Base-by-base conservation (phyloP, 2,113 vertebrate species). In the Tupaia tana region DNA sequence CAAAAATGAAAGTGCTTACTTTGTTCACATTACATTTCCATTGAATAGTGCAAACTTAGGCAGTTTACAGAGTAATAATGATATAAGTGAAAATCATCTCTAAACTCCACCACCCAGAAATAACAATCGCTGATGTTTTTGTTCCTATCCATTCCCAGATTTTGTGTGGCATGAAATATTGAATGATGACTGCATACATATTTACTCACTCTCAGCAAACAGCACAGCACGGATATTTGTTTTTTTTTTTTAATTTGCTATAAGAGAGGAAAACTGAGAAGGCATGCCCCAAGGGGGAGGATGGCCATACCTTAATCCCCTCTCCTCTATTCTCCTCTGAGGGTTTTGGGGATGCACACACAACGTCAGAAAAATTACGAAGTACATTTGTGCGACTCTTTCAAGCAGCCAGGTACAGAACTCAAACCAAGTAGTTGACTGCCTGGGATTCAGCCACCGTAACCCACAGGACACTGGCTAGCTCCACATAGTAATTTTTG, bases 101-200 rank as follows among this genome's bases (percentile, higher is more conserved):
- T 79, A 54, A 90, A 63, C 12, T 22, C 12, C 6, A 27, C n/a
- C 18, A 70, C 34, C 9, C 27, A 77, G 27, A 34, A 86, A 29
- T 70, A 81, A 82, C 70, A 61, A 7, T 54, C 27, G 31, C 8
- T 90, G n/a, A 77, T 22, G 20, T 31, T 84, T 88, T 93, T 95
- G 24, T 93, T 4, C 61, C 20, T 12, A 81, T 66, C 70, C 6
- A 82, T 66, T 19, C n/a, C n/a, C 19, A 64, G 75, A 3, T 88
- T 88, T 93, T 95, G 52, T 93, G 93, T 88, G 91, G 3, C 16
- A 63, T 52, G 25, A 78, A 22, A 43, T 87, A 64, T 18, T 93
- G 58, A 88, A n/a, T 95, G 56, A 58, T 78, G 34, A 67, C 29
- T 31, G 16, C 27, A 64, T 22, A 75, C n/a, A 58, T 16, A 9